Evolutionary conservation across 2,888 invertebrate genomes (phyloP).

Genomic region (Aromia moschata): DNA sequence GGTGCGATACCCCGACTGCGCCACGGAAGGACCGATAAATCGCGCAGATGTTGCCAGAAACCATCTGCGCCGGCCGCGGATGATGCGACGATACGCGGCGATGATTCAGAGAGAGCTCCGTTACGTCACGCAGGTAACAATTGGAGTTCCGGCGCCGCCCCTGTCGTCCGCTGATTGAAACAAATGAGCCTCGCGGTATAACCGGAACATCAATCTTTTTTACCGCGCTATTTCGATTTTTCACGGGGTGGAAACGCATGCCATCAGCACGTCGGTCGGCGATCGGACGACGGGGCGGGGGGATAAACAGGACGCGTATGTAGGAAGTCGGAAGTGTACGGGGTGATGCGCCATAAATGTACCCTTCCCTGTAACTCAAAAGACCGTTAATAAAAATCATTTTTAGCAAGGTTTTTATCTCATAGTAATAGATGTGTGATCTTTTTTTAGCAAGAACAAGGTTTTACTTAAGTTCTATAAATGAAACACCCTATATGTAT

Average conservation of each 20-base stretch:
- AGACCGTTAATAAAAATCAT: too few relatives aligned
- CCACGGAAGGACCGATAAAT: conserved; percentile 37
- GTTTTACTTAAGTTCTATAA: not conserved
- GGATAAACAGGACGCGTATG: too few relatives aligned
- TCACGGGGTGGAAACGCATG: conserved; percentile 28
- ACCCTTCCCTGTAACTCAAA: too few relatives aligned
- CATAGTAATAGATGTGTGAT: too few relatives aligned
- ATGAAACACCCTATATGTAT: not conserved
- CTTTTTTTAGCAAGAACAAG: too few relatives aligned
- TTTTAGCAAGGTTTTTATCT: too few relatives aligned
- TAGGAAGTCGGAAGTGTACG: too few relatives aligned
- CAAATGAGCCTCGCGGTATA: conserved; percentile 38
- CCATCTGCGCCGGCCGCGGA: conserved; percentile 36
- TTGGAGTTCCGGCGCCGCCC: conserved; percentile 26
- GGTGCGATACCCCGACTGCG: conserved; percentile 21
- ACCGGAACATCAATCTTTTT: conserved; percentile 33
- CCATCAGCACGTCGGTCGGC: conserved; percentile 24
- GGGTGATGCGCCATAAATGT: too few relatives aligned
- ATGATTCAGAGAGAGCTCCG: conserved; percentile 37
- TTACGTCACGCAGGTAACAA: conserved; percentile 32
- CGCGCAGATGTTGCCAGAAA: conserved; percentile 37
- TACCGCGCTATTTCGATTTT: conserved; percentile 25
- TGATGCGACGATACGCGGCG: too few relatives aligned
- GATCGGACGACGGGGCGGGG: too few relatives aligned
- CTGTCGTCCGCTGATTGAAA: conserved; percentile 46